Percentiles rank a stretch among this genome's conserved stretches.
Conservation (phyloP, 2,113 vertebrate genomes). For the Oncorhynchus nerka region DNA sequence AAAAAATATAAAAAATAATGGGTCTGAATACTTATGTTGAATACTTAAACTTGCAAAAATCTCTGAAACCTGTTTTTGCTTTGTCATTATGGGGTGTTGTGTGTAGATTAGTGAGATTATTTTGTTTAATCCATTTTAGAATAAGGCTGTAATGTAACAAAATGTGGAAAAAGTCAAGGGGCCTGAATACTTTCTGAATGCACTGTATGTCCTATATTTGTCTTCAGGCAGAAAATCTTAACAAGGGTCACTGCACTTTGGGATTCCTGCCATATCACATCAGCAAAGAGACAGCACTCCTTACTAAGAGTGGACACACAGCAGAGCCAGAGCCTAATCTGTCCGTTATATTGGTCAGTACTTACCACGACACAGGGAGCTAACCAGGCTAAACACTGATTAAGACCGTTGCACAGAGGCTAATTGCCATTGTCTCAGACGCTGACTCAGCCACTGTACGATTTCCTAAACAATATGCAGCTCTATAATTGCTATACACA, state of each 20-base stretch:
- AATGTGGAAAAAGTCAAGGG: too few relatives aligned
- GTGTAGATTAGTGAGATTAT: too few relatives aligned
- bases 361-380: conserved; percentile 40
- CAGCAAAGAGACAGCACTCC: not conserved
- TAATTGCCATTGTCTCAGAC: conserved; percentile 1
- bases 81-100: too few relatives aligned
- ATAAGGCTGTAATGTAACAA: too few relatives aligned
- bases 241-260: not conserved
- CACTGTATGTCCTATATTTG: not conserved
- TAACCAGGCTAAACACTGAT: conserved; percentile 66
- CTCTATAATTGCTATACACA: not conserved
- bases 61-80: too few relatives aligned
- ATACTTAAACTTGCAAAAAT: too few relatives aligned
- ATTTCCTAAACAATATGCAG: not conserved
- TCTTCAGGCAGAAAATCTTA: not conserved
- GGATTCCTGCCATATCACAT: conserved; percentile 7
- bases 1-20: too few relatives aligned
- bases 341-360: conserved; percentile 37
- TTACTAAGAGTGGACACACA: conserved; percentile 6
- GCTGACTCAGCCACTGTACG: not conserved
- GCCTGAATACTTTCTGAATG: too few relatives aligned
- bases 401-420: conserved; percentile 29
- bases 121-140: too few relatives aligned
- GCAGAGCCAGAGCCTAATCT: conserved; percentile 34
- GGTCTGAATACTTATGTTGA: too few relatives aligned